A percentile compares a stretch with the other conserved stretches of the same genome.
Evolutionary conservation across 1,140 invertebrate genomes (phyloP).

Genomic region (Lordiphosa stackelbergi): DNA sequence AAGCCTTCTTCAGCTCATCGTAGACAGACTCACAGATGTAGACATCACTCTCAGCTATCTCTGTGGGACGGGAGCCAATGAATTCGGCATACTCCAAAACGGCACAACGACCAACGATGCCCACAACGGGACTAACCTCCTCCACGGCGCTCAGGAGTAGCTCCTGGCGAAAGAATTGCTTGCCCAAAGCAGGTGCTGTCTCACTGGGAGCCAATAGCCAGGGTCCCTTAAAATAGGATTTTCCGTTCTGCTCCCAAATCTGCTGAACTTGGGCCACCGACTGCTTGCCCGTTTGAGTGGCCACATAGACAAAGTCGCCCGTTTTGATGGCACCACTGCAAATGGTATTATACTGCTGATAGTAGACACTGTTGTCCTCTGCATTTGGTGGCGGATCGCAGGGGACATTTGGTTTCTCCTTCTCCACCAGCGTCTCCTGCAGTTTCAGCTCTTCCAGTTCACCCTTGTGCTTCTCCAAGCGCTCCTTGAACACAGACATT

Average conservation of each 20-base stretch:
- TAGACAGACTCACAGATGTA: constrained; percentile 96
- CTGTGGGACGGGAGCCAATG: constrained; percentile 93
- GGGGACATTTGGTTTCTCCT: constrained; percentile 85
- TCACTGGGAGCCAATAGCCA: constrained; percentile 94
- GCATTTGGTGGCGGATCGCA: constrained; percentile 79
- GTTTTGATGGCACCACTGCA: constrained; percentile 90
- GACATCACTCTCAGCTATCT: constrained; percentile 94
- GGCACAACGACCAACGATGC: constrained; percentile 93
- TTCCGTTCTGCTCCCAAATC: constrained; percentile 93
- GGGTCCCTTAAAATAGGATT: constrained; percentile 94
- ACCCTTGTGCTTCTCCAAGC: constrained; percentile 93
- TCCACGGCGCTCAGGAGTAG: constrained; percentile 94
- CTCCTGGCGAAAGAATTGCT: constrained; percentile 94
- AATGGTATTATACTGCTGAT: constrained; percentile 92
- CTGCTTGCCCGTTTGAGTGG: constrained; percentile 90
- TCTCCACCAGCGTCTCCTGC: constrained; percentile 86
- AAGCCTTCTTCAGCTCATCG: constrained; percentile 90
- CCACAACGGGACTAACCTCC: constrained; percentile 92
- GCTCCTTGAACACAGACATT: constrained; percentile 94
- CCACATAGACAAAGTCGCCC: constrained; percentile 96
- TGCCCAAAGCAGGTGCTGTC: constrained; percentile 81
- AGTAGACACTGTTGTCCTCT: constrained; percentile 89
- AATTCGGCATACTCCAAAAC: constrained; percentile 95
- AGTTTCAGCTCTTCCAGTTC: constrained; percentile 91
- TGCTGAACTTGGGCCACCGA: constrained; percentile 95